Conservation (phyloP, 2,113 vertebrate genomes). For the Leptodactylus fuscus region DNA sequence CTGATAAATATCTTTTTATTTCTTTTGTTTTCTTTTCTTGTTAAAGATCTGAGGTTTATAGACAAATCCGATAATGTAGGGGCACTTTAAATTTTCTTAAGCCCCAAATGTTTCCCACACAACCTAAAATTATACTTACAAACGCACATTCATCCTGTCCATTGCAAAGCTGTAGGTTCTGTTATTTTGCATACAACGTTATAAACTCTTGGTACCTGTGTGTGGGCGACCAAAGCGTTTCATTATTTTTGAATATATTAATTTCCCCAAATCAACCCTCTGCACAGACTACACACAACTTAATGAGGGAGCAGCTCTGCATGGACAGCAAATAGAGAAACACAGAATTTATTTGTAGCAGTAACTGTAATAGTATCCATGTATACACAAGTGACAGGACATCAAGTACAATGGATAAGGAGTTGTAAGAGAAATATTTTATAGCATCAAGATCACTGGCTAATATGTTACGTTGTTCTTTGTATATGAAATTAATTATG, state of each 20-base stretch:
- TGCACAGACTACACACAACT: not conserved
- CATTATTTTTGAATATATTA: not conserved
- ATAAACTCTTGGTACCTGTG: not conserved
- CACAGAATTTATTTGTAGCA: not conserved
- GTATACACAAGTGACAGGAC: not conserved
- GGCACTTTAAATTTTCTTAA: too few species aligned
- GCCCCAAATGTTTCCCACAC: too few species aligned
- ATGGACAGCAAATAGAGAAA: not conserved
- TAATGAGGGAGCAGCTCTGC: not conserved
- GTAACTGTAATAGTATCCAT: not conserved
- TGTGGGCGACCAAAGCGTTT: not conserved
- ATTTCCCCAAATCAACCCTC: not conserved
- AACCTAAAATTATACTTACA: too few species aligned
- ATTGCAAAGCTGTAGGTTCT: too few species aligned
- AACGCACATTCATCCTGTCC: too few species aligned
- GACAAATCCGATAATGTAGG: too few species aligned
- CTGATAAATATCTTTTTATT: too few species aligned
- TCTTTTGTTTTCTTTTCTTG: too few species aligned
- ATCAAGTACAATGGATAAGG: not conserved
- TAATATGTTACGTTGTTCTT: too few species aligned
- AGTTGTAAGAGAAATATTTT: not conserved
- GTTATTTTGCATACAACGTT: not conserved
- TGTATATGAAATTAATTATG: too few species aligned
- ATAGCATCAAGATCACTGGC: not conserved
- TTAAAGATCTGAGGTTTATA: too few species aligned